Base-by-base conservation (phyloP, 2,797 vertebrate genomes). In the Leptodactylus fallax region DNA sequence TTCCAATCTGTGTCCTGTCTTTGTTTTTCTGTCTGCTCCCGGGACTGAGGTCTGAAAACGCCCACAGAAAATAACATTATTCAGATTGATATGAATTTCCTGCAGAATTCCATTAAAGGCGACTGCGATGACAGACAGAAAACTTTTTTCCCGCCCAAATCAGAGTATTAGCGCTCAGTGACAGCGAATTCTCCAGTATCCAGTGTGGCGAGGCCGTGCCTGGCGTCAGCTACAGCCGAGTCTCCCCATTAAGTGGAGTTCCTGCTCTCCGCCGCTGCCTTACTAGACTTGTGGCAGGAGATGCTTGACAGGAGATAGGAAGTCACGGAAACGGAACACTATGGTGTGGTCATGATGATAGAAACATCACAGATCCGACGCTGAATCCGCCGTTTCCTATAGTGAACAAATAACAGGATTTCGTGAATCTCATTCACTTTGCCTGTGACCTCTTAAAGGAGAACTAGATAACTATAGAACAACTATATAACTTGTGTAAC, bases 31-130 rank as follows among this genome's bases (percentile, higher is more conserved):
- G 88, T 63, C 84, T 79, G 80, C 80, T 89, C 60, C 67, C 80
- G 83, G 88, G 23, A 65, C 69, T 19, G 51, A 60, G 74, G 45
- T 36, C 49, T 83, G 88, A 71, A 86, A 86, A 86, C 88, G 84
- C 84, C 88, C 88, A 47, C 61, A 83, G 83, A 86, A 83, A 89
- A 89, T 60, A 88, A 83, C 81, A 86, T 82, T 83, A 86, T 83
- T 79, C 51, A 55, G 23, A 53, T 58, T 83, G 80, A 89, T 89
- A 72, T 51, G 87, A 89, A 85, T 79, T 89, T 89, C 88, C 88
- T 89, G 88, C 88, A 79, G 80, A 58, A 79, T 63, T 87, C 65
- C 83, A 85, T 85, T 76, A 65, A 78, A 49, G 11, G 3, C 17
- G 58, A 23, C 9, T 13, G 81, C 47, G 83, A 63, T 85, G 83